A percentile compares a stretch with the other conserved stretches of the same genome.
These are phyloP conservation scores for Troides aeacus DNA, from an alignment of 2,888 invertebrate genomes.

Conservation along the genomic window DNA sequence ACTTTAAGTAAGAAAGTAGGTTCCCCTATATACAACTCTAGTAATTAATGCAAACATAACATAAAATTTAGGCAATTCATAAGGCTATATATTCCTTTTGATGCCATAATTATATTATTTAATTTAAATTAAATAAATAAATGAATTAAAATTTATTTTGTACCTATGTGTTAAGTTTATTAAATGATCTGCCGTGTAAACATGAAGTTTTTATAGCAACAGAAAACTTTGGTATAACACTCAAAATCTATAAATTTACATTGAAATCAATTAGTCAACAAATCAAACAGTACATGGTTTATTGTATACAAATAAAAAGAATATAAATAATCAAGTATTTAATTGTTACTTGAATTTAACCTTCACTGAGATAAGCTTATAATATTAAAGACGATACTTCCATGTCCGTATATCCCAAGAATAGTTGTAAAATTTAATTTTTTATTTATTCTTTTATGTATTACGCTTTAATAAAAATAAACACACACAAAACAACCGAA, in stretches of 20 bases:
- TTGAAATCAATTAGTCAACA: not conserved
- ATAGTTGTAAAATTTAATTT: not conserved
- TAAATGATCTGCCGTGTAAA: not conserved
- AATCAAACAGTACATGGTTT: too few relatives aligned
- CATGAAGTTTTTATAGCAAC: not conserved
- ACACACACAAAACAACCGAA: too few relatives aligned
- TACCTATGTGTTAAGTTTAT: too few relatives aligned
- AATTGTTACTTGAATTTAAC: not conserved
- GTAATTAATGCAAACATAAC: not conserved
- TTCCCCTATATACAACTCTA: not conserved
- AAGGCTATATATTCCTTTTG: not conserved
- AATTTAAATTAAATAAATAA: too few relatives aligned
- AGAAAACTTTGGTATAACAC: not conserved
- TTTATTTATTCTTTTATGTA: not conserved
- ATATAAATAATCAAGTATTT: not conserved
- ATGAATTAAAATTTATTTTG: too few relatives aligned
- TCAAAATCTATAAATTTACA: not conserved
- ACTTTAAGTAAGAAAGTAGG: not conserved
- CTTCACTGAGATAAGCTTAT: not conserved
- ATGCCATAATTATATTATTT: not conserved
- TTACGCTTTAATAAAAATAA: not conserved
- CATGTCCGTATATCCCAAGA: too few relatives aligned
- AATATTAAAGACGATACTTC: not conserved
- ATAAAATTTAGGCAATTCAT: not conserved
- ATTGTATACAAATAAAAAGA: too few relatives aligned